Percentiles rank a stretch among this genome's conserved stretches.
These are phyloP conservation scores for Tigriopus californicus DNA, from an alignment of 2,888 invertebrate genomes.

Conservation along the genomic window DNA sequence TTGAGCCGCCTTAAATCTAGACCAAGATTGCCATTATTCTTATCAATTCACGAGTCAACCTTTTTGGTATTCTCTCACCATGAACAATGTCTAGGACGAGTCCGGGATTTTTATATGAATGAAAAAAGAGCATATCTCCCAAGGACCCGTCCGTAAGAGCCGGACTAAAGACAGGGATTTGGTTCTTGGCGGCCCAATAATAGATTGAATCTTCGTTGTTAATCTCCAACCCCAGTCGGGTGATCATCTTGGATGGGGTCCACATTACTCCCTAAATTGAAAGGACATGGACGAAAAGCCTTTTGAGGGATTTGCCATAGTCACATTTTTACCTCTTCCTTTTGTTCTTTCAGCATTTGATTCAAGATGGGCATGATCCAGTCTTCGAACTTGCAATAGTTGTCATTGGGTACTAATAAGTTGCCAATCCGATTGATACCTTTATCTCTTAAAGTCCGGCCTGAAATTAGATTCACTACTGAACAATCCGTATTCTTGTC, in stretches of 20 bases:
- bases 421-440: conserved; percentile 86
- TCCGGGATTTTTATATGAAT: conserved; percentile 80
- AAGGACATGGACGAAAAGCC: background rate
- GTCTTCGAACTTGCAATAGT: conserved; percentile 92
- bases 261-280: conserved; percentile 42
- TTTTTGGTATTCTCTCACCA: background rate
- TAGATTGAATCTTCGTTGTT: conserved; percentile 77
- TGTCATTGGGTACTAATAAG: conserved; percentile 88
- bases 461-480: background rate
- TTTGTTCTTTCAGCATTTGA: conserved; percentile 72
- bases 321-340: conserved; percentile 32
- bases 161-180: conserved; percentile 93
- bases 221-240: conserved; percentile 70
- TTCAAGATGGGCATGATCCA: conserved; percentile 89
- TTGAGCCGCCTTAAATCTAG: conserved; percentile 70
- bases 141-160: conserved; percentile 92
- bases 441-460: conserved; percentile 46
- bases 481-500: background rate
- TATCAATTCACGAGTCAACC: no score
- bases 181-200: conserved; percentile 89
- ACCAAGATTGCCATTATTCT: no score
- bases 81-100: conserved; percentile 34
- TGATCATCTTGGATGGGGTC: conserved; percentile 77
- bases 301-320: no score
- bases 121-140: conserved; percentile 98